A percentile compares a stretch with the other conserved stretches of the same genome.
phyloP scores from a whole-genome alignment of 2,797 vertebrate species.

The Danio aesculapii region DNA sequence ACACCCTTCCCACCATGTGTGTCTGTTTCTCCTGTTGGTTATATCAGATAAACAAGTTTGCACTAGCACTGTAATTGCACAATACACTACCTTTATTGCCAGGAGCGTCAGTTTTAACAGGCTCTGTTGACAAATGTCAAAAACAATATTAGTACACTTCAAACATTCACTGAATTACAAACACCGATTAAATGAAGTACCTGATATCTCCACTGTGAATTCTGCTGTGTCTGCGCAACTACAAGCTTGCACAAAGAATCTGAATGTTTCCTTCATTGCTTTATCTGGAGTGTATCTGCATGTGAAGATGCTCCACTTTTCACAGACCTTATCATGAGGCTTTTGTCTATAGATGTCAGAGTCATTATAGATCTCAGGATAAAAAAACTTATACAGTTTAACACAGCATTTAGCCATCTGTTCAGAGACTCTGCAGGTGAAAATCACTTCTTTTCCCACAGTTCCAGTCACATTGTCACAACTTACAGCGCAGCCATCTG shows the following conservation, averaged over 20 bases:
- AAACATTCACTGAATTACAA: not conserved
- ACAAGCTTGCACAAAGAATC: fast-evolving
- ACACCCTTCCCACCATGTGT: too few species aligned
- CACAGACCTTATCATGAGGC: not conserved
- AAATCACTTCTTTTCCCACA: too few species aligned
- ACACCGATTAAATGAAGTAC: not conserved
- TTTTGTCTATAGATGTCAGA: fast-evolving
- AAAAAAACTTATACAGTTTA: fast-evolving
- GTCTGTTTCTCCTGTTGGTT: too few species aligned
- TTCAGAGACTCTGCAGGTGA: not conserved
- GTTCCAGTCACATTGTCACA: too few species aligned
- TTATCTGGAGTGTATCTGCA: not conserved
- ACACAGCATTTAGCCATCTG: fast-evolving
- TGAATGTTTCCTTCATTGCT: not conserved
- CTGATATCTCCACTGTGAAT: not conserved
- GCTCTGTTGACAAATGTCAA: not conserved
- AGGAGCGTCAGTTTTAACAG: not conserved
- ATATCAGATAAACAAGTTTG: too few species aligned
- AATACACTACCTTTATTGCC: too few species aligned
- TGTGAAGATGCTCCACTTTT: too few species aligned
- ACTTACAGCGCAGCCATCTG: not conserved
- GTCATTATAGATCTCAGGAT: fast-evolving
- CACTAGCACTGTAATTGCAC: too few species aligned
- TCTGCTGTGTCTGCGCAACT: fast-evolving
- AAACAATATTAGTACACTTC: not conserved